These are phyloP conservation scores for Panagrolaimus sp. DNA, from an alignment of 1,140 invertebrate species.

Conservation along the genomic window DNA sequence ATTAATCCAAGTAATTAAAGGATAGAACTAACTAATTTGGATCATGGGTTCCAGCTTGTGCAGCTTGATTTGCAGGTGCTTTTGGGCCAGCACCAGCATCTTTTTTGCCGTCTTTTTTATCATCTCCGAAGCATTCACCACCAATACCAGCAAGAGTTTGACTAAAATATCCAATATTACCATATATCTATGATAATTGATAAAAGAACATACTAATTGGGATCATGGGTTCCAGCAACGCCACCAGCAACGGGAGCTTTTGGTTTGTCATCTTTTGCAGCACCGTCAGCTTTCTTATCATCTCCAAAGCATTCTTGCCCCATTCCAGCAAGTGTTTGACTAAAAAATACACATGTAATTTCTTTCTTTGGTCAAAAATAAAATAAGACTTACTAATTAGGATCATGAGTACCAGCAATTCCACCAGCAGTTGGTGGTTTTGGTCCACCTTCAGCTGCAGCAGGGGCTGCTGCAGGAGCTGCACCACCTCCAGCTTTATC, in stretches of 20 bases:
- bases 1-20: conserved; percentile 15
- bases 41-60: conserved; percentile 27
- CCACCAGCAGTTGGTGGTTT: conserved; percentile 15
- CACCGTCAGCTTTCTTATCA: conserved; percentile 3
- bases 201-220: conserved; percentile 22
- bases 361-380: too few relatives aligned
- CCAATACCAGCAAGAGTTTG: conserved; percentile 28
- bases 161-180: not conserved
- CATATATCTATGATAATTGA: not conserved
- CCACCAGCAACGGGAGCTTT: conserved; percentile 19
- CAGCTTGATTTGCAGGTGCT: conserved; percentile 14
- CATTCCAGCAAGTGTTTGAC: conserved; percentile 11
- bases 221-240: conserved; percentile 25
- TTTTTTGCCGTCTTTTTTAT: conserved; percentile 28
- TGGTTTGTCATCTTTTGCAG: not conserved
- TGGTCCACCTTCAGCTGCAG: not conserved
- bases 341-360: not conserved
- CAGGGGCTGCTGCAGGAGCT: conserved; percentile 1
- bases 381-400: conserved; percentile 21
- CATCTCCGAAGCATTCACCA: conserved; percentile 34
- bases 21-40: conserved; percentile 24
- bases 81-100: conserved; percentile 19
- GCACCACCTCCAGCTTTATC: conserved; percentile 4
- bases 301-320: conserved; percentile 12
- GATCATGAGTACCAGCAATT: conserved; percentile 29